phyloP scores from a whole-genome alignment of 35 echinoderm and acorn worm species.

The Hemicentrotus pulcherrimus region DNA sequence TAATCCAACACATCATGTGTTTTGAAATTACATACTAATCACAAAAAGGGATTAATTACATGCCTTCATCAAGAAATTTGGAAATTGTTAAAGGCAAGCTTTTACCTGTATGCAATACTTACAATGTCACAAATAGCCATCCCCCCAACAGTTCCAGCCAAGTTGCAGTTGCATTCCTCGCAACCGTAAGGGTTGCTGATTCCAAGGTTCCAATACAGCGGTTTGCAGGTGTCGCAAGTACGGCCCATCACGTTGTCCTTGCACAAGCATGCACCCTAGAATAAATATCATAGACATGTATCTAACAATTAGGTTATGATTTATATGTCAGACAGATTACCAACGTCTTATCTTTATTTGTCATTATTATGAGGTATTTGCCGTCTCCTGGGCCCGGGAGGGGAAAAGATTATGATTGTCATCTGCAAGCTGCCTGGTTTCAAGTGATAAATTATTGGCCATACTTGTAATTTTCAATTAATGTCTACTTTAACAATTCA shows the following conservation, averaged over 20 bases:
- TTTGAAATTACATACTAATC: not conserved
- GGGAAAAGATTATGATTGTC: no score
- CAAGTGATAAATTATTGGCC: no score
- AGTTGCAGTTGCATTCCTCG: conserved; percentile 77
- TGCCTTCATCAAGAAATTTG: not conserved
- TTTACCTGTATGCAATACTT: conserved; percentile 30
- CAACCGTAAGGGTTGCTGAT: conserved; percentile 90
- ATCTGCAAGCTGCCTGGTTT: no score
- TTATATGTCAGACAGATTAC: no score
- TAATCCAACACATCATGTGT: not conserved
- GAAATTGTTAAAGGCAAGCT: not conserved
- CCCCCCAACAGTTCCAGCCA: conserved; percentile 79
- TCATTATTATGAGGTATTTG: no score
- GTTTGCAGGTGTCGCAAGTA: conserved; percentile 89
- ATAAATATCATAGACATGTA: not conserved
- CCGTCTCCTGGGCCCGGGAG: no score
- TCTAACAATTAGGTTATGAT: no score
- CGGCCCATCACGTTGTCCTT: conserved; percentile 90
- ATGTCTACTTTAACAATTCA: no score
- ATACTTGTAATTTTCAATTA: no score
- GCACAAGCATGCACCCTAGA: conserved; percentile 89
- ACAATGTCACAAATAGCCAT: conserved; percentile 81
- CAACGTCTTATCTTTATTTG: no score
- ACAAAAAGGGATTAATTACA: no score
- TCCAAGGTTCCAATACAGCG: conserved; percentile 84